phyloP scores from a whole-genome alignment of 2,113 vertebrate genomes.

The Laterallus jamaicensis region DNA sequence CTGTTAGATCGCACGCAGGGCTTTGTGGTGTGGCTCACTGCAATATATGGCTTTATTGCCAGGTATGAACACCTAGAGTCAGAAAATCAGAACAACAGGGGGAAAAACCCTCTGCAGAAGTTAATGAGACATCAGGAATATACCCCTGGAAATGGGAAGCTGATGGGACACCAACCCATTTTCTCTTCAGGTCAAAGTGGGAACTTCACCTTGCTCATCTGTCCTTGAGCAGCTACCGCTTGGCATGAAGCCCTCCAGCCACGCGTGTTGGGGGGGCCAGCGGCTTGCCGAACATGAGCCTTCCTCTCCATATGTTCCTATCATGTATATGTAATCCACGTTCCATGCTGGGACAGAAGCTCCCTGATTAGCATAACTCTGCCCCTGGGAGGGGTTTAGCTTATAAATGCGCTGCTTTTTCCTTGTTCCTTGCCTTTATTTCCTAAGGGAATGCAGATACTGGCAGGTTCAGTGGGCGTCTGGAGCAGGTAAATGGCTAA shows the following conservation, averaged over 20 bases:
- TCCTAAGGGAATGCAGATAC: not conserved
- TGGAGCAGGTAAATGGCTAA: not conserved
- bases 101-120: not conserved
- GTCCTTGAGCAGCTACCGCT: accelerated
- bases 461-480: not conserved
- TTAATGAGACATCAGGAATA: not conserved
- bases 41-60: not conserved
- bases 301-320: not conserved
- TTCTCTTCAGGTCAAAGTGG: not conserved
- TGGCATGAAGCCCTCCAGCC: not conserved
- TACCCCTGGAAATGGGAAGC: not conserved
- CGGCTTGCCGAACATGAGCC: accelerated
- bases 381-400: conserved; percentile 11
- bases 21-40: not conserved
- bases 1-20: not conserved
- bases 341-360: not conserved
- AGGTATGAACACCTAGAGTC: not conserved
- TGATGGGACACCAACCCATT: not conserved
- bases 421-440: not conserved
- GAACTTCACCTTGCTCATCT: not conserved
- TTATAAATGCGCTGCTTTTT: not conserved
- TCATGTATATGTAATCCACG: not conserved
- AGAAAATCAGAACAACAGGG: not conserved
- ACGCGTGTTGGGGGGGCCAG: accelerated
- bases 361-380: not conserved